Conservation (phyloP, 2,113 vertebrate genomes). For the Uropsilus gracilis region DNA sequence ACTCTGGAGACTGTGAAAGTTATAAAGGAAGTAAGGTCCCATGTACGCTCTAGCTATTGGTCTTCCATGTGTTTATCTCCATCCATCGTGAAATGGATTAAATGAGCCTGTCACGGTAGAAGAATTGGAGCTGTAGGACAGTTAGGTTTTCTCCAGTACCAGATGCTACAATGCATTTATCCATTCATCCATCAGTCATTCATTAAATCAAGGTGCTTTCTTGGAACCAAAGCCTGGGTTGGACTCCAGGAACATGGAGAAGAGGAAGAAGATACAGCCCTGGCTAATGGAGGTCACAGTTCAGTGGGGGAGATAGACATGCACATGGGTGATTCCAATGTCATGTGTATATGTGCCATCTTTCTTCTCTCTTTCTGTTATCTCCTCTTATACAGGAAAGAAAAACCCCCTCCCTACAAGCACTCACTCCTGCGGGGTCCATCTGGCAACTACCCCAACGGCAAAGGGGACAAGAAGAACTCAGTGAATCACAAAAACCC, state of each 20-base stretch:
- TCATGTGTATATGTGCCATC: constrained; percentile 49
- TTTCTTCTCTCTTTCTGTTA: constrained; percentile 77
- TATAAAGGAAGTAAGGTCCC: not conserved
- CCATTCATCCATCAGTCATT: not conserved
- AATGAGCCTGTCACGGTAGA: not conserved
- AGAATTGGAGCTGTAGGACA: not conserved
- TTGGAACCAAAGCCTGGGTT: not conserved
- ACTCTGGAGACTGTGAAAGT: not conserved
- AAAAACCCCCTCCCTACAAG: constrained; percentile 80
- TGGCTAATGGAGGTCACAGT: not conserved
- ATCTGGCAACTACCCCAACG: constrained; percentile 77
- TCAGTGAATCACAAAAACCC: constrained; percentile 81
- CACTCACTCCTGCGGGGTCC: constrained; percentile 76
- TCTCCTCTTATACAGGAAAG: constrained; percentile 85
- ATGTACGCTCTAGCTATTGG: not conserved
- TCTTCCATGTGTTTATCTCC: not conserved
- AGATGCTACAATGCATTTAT: not conserved
- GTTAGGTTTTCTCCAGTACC: constrained; percentile 3
- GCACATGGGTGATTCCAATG: constrained; percentile 25
- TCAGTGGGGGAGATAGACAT: constrained; percentile 1
- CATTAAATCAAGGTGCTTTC: not conserved
- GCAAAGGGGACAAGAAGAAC: constrained; percentile 85
- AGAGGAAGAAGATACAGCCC: not conserved
- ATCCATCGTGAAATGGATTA: not conserved
- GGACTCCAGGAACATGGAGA: not conserved